These are phyloP conservation scores for Nomada flava DNA, from an alignment of 2,888 invertebrate species.

Conservation along the genomic window DNA sequence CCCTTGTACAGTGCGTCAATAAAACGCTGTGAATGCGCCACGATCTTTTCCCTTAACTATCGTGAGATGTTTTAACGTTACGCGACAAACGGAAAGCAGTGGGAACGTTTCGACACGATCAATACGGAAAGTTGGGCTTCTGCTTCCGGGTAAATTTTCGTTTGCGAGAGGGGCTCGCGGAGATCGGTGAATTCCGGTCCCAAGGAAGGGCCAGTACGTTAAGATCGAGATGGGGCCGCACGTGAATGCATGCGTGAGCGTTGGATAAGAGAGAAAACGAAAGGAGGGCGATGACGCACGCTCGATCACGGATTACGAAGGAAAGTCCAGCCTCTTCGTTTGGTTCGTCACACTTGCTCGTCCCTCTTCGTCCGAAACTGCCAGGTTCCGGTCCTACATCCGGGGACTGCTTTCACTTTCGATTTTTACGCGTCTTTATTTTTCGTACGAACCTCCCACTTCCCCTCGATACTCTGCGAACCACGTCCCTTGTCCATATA, in stretches of 20 bases:
- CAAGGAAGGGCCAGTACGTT: not conserved
- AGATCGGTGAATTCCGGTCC: not conserved
- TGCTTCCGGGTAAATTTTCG: not conserved
- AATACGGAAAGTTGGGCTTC: not conserved
- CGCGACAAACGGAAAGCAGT: not conserved
- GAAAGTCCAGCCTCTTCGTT: conserved; percentile 64
- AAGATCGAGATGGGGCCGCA: not conserved
- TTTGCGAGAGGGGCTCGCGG: not conserved
- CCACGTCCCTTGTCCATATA: conserved; percentile 67
- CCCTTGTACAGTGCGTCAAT: conserved; percentile 58
- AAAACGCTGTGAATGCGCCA: conserved; percentile 52
- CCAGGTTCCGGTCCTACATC: conserved; percentile 79
- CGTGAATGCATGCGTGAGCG: not conserved
- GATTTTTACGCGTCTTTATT: conserved; percentile 71
- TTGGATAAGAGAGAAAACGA: conserved; percentile 44
- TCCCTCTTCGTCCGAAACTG: conserved; percentile 51
- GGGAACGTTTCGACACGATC: not conserved
- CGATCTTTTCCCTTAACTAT: not conserved
- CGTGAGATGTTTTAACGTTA: not conserved
- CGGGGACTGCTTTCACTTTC: conserved; percentile 84
- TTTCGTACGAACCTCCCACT: conserved; percentile 69
- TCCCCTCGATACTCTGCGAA: conserved; percentile 3
- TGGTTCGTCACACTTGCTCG: conserved; percentile 37
- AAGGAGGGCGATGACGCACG: conserved; percentile 70
- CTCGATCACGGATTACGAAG: conserved; percentile 48